Conservation (phyloP, 1,140 invertebrate genomes). For the Megalonaias nervosa region DNA sequence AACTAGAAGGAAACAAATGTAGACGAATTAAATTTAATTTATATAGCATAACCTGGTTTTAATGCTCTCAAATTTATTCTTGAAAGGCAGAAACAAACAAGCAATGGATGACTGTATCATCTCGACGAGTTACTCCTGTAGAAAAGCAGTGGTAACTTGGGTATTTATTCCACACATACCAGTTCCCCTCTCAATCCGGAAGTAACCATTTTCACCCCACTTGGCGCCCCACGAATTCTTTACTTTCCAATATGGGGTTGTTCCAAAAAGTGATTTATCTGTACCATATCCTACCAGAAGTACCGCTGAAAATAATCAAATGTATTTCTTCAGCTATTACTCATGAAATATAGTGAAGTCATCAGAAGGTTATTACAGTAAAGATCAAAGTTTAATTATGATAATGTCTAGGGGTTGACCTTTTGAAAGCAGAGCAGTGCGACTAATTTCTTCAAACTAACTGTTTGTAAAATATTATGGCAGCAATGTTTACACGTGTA, state of each 20-base stretch:
- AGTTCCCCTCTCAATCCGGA: conserved; percentile 56
- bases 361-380: background rate
- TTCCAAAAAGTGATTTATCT: conserved; percentile 56
- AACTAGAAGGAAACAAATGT: too few species aligned
- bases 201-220: conserved; percentile 67
- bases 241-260: conserved; percentile 63
- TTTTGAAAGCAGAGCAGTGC: background rate
- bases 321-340: too few species aligned
- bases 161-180: conserved; percentile 66
- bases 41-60: too few species aligned
- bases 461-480: background rate
- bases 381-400: background rate
- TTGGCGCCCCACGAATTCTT: conserved; percentile 68
- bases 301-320: conserved; percentile 52
- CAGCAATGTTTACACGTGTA: too few species aligned
- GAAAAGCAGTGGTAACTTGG: conserved; percentile 61
- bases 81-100: too few species aligned
- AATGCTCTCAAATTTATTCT: too few species aligned
- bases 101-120: too few species aligned
- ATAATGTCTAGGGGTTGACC: background rate
- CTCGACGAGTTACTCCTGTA: conserved; percentile 18
- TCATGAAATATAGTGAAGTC: background rate
- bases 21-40: too few species aligned
- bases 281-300: conserved; percentile 65
- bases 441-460: background rate